Conservation (phyloP, 2,113 vertebrate genomes). For the Condylura cristata region DNA sequence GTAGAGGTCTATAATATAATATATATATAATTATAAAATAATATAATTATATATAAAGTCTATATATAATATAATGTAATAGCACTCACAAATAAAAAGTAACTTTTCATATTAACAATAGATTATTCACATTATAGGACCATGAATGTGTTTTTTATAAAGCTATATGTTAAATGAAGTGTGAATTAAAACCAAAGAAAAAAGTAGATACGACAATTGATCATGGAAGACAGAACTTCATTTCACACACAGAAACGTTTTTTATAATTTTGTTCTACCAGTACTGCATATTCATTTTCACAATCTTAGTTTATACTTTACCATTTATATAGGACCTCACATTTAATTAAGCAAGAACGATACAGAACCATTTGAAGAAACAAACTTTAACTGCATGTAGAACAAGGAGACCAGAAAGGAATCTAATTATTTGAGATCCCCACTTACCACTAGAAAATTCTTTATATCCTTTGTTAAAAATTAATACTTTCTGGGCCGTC, state of each 20-base stretch:
- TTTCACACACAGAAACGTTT: not conserved
- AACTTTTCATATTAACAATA: constrained; percentile 37
- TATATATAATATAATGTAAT: too few relatives aligned
- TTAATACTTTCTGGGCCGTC: too few relatives aligned
- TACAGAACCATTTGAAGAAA: not conserved
- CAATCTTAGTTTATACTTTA: constrained; percentile 10
- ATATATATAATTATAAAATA: too few relatives aligned
- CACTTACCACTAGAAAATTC: not conserved
- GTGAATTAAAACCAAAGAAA: constrained; percentile 5
- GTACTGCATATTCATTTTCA: not conserved
- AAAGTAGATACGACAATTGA: not conserved
- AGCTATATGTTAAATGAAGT: not conserved
- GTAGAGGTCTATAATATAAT: not conserved
- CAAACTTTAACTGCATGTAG: not conserved
- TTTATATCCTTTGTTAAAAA: not conserved
- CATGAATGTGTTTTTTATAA: not conserved
- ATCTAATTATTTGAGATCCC: not conserved
- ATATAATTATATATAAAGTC: too few relatives aligned
- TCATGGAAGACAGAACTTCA: not conserved
- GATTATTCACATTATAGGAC: not conserved
- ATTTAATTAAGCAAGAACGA: not conserved
- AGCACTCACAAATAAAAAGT: constrained; percentile 34
- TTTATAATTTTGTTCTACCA: not conserved
- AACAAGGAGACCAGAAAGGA: not conserved
- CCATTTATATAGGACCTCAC: not conserved